Evolutionary conservation across 2,888 invertebrate species (phyloP).

Genomic region (Prosapia bicincta): DNA sequence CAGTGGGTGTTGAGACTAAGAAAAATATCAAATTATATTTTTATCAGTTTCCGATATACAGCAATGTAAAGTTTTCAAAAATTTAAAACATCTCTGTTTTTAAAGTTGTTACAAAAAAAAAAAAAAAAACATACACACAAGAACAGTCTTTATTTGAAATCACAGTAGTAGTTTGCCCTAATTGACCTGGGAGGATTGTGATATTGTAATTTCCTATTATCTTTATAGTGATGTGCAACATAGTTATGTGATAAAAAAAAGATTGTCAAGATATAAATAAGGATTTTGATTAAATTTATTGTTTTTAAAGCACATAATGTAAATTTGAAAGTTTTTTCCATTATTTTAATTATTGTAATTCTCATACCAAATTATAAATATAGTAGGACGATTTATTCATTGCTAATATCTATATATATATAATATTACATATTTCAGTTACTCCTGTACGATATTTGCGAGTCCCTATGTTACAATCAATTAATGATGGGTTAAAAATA

Average conservation of each 20-base stretch:
- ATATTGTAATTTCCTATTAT: neutral
- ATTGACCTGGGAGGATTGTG: neutral
- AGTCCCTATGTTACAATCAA: constrained; percentile 3
- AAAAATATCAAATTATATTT: neutral
- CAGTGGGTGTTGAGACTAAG: neutral
- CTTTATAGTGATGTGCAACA: neutral
- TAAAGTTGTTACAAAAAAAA: no score
- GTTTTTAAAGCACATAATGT: neutral
- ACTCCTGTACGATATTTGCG: neutral
- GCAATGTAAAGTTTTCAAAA: neutral
- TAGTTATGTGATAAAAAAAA: no score
- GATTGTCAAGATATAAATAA: neutral
- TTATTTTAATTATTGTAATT: neutral
- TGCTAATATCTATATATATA: neutral
- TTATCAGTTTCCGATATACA: neutral
- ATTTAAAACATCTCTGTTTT: no score
- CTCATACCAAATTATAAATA: neutral
- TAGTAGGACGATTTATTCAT: neutral
- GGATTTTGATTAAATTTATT: no score
- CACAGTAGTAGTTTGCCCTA: neutral
- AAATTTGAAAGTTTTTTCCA: neutral
- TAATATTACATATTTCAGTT: no score
- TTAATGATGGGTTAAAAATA: constrained; percentile 5
- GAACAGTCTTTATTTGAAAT: neutral
- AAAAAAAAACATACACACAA: no score